Evolutionary conservation across 2,113 vertebrate genomes (phyloP).

Genomic region (Sylvilagus bachmani): DNA sequence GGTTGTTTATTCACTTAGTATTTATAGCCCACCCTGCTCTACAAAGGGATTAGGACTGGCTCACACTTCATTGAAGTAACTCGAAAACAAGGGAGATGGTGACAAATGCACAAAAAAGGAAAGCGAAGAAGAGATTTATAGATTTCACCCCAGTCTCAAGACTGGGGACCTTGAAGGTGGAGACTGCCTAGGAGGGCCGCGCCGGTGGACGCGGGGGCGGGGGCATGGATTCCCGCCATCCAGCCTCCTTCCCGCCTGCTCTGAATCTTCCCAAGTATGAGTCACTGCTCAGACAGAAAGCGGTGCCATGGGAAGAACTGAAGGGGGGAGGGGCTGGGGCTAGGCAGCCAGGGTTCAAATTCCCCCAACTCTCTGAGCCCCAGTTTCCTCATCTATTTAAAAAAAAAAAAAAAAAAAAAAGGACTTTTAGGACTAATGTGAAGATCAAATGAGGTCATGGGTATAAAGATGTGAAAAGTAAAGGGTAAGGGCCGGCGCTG

Average conservation of each 20-base stretch:
- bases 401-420: not conserved
- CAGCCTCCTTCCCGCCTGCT: not conserved
- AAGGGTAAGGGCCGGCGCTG: too few species aligned
- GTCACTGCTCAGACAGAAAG: slow-evolving; percentile 2
- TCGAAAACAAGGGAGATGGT: slow-evolving; percentile 48
- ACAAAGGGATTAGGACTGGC: slow-evolving; percentile 65
- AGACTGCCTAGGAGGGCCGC: not conserved
- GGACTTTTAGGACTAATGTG: not conserved
- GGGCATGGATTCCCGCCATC: too few species aligned
- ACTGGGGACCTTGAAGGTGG: not conserved
- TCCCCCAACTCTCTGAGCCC: not conserved
- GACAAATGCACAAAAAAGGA: slow-evolving; percentile 64
- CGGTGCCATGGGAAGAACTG: not conserved
- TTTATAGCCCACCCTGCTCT: slow-evolving; percentile 63
- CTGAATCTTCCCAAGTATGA: not conserved
- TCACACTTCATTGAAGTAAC: slow-evolving; percentile 68
- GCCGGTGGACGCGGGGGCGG: accelerated
- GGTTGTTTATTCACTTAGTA: slow-evolving; percentile 61
- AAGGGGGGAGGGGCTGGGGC: not conserved
- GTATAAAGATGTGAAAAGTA: too few species aligned
- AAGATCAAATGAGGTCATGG: not conserved
- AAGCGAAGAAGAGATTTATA: slow-evolving; percentile 18
- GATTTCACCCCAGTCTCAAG: slow-evolving; percentile 17
- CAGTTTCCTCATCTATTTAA: not conserved
- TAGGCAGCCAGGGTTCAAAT: not conserved